Evolutionary conservation across 2,797 vertebrate species (phyloP), one percentile per base, ranked within the genome.

Genomic region (Varecia variegata): DNA sequence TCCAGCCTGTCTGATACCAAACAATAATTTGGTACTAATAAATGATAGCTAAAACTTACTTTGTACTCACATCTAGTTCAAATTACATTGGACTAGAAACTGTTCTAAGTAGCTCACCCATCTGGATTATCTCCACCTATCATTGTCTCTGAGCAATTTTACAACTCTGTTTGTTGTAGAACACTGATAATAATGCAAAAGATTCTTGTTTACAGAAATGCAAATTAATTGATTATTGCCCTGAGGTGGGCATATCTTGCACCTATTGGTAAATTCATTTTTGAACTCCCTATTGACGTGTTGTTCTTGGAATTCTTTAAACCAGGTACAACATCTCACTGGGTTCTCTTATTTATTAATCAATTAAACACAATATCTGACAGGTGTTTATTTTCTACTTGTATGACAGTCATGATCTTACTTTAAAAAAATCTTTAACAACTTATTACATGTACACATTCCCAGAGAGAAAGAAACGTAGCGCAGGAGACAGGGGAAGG

Each of bases 61-160:
- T 67, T 58, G 23, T 35, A 67, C 7, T 92, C 79, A 43, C 3
- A 56, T 11, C 45, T 47, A 23, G 54, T 56, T 56, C 23, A 56
- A 56, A 23, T 56, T 56, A 56, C 23, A 11, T 0, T 35, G 67
- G 77, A 77, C 43, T 54, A 47, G 70, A 92, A 81, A 88, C 7
- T 54, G 23, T 40, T 68, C 40, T 83, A 60, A 70, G 71, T 60
- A 65, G 13, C 65, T 92, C 70, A 77, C 47, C 32, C 40, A 30
- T 68, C 43, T 56, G 52, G 32, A 50, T 88, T 40, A 70, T 76
- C 10, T 56, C 38, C 4, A 32, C 7, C 25, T 94, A 54, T 90
- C 81, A 65, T 60, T 62, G n/a, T 58, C 52, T 92, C 60, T 47
- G 71, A 87, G 43, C 58, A 90, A 50, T 85, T 92, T 86, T 90